phyloP scores from a whole-genome alignment of 2,888 invertebrate genomes.

The Lepidocyrtinus sp. region DNA sequence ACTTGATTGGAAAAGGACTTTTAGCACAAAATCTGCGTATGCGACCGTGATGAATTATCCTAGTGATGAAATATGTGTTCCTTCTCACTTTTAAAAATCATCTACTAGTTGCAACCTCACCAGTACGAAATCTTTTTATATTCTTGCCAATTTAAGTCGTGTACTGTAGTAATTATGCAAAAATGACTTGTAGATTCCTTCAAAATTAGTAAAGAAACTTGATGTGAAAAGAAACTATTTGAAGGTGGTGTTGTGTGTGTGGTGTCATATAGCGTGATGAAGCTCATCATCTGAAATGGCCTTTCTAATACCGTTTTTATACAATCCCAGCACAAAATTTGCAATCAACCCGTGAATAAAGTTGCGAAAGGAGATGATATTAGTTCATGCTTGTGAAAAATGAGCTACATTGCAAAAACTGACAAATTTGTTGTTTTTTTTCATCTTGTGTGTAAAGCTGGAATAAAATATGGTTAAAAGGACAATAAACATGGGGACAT shows the following conservation, averaged over 20 bases:
- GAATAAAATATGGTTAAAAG: background rate
- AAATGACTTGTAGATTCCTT: background rate
- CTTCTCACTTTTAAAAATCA: slow-evolving; percentile 14
- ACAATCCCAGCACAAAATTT: background rate
- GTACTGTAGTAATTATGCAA: slow-evolving; percentile 11
- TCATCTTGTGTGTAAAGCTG: slow-evolving; percentile 7
- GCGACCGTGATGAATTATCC: background rate
- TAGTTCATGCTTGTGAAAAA: slow-evolving; percentile 1
- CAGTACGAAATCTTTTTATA: slow-evolving; percentile 9
- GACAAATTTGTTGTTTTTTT: slow-evolving; percentile 14
- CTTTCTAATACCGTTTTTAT: background rate
- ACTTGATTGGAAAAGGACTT: slow-evolving; percentile 42
- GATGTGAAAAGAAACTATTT: too few relatives aligned
- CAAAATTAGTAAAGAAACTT: too few relatives aligned
- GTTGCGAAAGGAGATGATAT: background rate
- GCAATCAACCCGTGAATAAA: background rate
- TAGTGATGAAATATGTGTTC: slow-evolving; percentile 15
- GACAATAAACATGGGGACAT: slow-evolving; percentile 18
- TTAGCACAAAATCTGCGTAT: slow-evolving; percentile 14
- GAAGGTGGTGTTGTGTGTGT: too few relatives aligned
- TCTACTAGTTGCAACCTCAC: background rate
- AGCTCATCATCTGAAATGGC: background rate
- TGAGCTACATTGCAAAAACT: slow-evolving; percentile 4
- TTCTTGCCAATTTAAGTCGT: slow-evolving; percentile 7
- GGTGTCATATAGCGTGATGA: background rate